phyloP scores from a whole-genome alignment of 2,797 vertebrate species.

The Salmo trutta region DNA sequence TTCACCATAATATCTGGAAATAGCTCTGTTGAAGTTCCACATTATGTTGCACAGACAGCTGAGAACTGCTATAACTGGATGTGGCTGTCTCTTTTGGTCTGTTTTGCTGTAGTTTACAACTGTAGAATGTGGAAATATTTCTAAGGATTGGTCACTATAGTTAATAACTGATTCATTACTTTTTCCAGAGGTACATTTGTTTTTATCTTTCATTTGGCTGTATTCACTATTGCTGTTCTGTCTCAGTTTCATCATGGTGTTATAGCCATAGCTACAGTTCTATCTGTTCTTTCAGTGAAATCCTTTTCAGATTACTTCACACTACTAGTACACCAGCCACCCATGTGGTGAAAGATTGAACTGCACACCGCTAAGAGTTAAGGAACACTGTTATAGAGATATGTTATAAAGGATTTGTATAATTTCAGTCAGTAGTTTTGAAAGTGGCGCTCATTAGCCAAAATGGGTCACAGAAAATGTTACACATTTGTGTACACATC shows the following conservation, averaged over 20 bases:
- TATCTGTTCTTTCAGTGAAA: background rate
- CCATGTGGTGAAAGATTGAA: constrained; percentile 7
- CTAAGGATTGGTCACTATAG: background rate
- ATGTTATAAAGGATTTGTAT: too few species aligned
- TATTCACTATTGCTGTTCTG: background rate
- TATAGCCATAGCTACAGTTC: background rate
- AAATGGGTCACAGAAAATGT: too few species aligned
- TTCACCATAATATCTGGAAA: background rate
- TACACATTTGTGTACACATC: too few species aligned
- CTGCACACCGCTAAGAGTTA: background rate
- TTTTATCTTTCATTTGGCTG: background rate
- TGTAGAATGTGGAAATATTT: too few species aligned
- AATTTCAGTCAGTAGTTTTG: too few species aligned
- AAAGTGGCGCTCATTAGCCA: too few species aligned
- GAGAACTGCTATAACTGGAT: too few species aligned
- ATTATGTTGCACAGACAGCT: background rate
- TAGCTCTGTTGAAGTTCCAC: background rate
- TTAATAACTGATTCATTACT: background rate
- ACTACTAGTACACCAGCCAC: constrained; percentile 7
- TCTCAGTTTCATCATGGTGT: background rate
- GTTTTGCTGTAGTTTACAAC: background rate
- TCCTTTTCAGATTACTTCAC: background rate
- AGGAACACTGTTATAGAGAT: too few species aligned
- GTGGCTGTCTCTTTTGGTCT: background rate
- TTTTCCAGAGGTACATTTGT: background rate